Percentiles rank a stretch among this genome's conserved stretches.
These are phyloP conservation scores for Delichon dasypus DNA, from an alignment of 2,797 vertebrate genomes.

Conservation along the genomic window DNA sequence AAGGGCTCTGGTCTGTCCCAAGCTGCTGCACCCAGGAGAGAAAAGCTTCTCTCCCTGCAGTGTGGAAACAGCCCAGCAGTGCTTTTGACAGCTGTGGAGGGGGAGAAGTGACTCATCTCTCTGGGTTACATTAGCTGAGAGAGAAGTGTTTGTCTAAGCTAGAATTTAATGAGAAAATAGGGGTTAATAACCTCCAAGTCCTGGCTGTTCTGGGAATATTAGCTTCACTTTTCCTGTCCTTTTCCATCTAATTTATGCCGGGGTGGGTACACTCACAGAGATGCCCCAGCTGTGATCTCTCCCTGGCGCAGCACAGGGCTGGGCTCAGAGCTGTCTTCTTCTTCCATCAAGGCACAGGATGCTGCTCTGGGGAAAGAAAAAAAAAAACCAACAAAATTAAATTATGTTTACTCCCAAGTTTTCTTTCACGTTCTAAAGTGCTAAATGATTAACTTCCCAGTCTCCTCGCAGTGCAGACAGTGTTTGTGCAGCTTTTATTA, in stretches of 20 bases:
- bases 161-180: conserved; percentile 34
- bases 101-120: background rate
- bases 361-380: background rate
- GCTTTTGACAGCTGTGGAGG: background rate
- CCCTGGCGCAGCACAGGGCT: background rate
- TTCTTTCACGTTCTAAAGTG: background rate
- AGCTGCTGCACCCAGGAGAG: background rate
- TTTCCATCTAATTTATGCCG: background rate
- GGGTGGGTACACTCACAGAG: background rate
- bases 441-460: background rate
- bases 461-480: background rate
- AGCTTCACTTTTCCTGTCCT: background rate
- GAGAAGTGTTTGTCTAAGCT: conserved; percentile 19
- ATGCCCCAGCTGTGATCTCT: background rate
- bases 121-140: background rate
- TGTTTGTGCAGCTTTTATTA: conserved; percentile 26
- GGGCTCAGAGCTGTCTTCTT: background rate
- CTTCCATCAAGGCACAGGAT: background rate
- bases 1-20: background rate
- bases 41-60: background rate
- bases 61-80: background rate
- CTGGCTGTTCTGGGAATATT: background rate
- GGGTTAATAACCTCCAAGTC: background rate
- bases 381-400: too few relatives aligned
- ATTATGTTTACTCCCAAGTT: background rate